These are phyloP conservation scores for Amblyjoppa proteus DNA, from an alignment of 2,888 invertebrate genomes.

Conservation along the genomic window DNA sequence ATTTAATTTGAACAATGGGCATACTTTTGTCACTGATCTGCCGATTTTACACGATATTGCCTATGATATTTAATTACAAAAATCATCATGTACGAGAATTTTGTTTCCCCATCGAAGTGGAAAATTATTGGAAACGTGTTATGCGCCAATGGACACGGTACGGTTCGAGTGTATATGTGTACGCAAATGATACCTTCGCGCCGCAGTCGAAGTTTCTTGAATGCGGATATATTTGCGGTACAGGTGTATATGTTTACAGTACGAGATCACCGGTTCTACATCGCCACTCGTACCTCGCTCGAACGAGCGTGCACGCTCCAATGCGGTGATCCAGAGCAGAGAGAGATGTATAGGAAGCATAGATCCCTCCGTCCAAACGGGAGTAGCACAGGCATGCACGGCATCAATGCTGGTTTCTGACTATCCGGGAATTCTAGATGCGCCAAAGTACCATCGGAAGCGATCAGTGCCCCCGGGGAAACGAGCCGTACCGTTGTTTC, in stretches of 20 bases:
- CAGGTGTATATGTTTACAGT: slow-evolving; percentile 42
- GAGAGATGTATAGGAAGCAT: slow-evolving; percentile 57
- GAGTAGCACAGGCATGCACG: slow-evolving; percentile 56
- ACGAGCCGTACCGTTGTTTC: slow-evolving; percentile 42
- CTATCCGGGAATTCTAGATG: slow-evolving; percentile 60
- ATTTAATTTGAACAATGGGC: neutral
- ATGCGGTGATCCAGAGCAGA: slow-evolving; percentile 62
- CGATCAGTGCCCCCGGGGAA: slow-evolving; percentile 38
- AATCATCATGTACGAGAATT: neutral
- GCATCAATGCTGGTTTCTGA: slow-evolving; percentile 53
- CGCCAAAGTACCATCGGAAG: slow-evolving; percentile 40
- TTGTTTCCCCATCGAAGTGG: neutral
- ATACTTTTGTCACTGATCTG: neutral
- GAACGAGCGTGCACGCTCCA: slow-evolving; percentile 57
- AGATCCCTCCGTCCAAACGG: slow-evolving; percentile 50
- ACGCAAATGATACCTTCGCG: neutral
- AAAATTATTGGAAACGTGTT: neutral
- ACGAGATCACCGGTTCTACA: slow-evolving; percentile 50
- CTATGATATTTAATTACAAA: slow-evolving; percentile 3
- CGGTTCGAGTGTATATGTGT: slow-evolving; percentile 6
- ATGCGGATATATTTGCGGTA: slow-evolving; percentile 2
- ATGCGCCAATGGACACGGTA: neutral
- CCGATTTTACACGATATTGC: neutral
- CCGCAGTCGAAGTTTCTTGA: slow-evolving; percentile 26
- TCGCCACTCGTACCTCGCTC: slow-evolving; percentile 55